Base-by-base conservation (phyloP, 2,888 invertebrate species). In the Rhaphigaster nebulosa region DNA sequence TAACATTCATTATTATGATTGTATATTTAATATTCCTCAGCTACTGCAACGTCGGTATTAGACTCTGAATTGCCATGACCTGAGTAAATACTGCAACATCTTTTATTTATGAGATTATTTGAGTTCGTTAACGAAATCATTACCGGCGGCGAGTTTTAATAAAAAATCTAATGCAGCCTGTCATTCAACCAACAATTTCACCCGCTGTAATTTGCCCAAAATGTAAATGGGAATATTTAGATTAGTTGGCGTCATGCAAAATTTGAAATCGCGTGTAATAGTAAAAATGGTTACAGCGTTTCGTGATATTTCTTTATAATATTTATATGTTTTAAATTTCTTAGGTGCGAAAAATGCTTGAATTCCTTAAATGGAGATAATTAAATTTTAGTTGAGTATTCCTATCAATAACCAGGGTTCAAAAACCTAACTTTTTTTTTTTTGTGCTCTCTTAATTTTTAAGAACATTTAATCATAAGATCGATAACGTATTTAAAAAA, bases 101-200 rank as follows among this genome's bases (percentile, higher is more conserved):
- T 70, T 70, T 70, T 70, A 70, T 70, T 70, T 70, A 70, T 70
- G 70, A 70, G 70, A 70, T 70, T 70, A 70, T 70, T 70, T 34
- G 70, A 34, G 70, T 70, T 70, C 70, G 70, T 70, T 34, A 34
- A 70, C 70, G 70, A 34, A 70, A 70, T 70, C 70, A 70, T 70
- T 70, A 70, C 70, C 1, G 34, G 6, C 34, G 70, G 65, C 2
- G 70, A 26, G 34, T 15, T n/a, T 70, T 70, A 70, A 70, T 70
- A 70, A 8, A 70, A 34, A 70, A 70, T 70, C 34, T 70, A 70
- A 70, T 70, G 34, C 34, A 34, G 6, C 70, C 70, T 70, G 70
- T 70, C 70, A 70, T 70, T 70, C 70, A 70, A 70, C 34, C 5
- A 70, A 70, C 70, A 34, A 38, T 70, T 70, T 70, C 20, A 70